These are phyloP conservation scores for Drosophila truncata DNA, from an alignment of 1,140 invertebrate species.

Conservation along the genomic window DNA sequence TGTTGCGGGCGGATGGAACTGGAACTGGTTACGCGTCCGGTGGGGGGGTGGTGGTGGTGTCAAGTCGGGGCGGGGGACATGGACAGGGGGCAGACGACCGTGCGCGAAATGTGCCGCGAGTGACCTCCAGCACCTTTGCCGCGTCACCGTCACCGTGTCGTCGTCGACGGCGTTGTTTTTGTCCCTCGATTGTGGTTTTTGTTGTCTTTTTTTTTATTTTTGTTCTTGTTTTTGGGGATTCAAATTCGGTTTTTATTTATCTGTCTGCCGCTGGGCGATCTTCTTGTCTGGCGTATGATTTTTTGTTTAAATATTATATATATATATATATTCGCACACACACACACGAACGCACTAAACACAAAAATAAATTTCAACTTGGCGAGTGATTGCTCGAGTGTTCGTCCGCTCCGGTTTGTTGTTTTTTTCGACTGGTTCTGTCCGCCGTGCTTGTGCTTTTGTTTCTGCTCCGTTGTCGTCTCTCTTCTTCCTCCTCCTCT, in stretches of 20 bases:
- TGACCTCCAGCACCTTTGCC: constrained; percentile 79
- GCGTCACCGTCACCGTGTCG: constrained; percentile 47
- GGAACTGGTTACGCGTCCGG: constrained; percentile 29
- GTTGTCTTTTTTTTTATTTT: constrained; percentile 1
- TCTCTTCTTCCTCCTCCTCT: constrained; percentile 28
- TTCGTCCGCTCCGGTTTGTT: constrained; percentile 62
- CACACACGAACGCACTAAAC: constrained; percentile 43
- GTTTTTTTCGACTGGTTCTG: constrained; percentile 63
- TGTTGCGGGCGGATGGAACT: constrained; percentile 62
- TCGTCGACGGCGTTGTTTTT: constrained; percentile 38
- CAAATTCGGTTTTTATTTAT: constrained; percentile 62
- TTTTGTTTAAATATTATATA: constrained; percentile 74
- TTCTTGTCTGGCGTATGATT: constrained; percentile 64
- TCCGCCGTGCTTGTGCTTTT: constrained; percentile 45
- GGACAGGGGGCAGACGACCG: constrained; percentile 44
- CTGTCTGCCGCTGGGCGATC: constrained; percentile 59
- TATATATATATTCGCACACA: constrained; percentile 28
- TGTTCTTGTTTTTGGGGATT: constrained; percentile 23
- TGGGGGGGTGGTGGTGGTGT: constrained; percentile 4
- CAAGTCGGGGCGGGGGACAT: constrained; percentile 7
- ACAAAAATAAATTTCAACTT: constrained; percentile 74
- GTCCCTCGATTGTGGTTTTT: constrained; percentile 19
- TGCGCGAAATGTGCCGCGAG: constrained; percentile 72
- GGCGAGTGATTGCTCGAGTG: constrained; percentile 31
- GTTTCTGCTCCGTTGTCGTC: constrained; percentile 44